Base-by-base conservation (phyloP, 2,113 vertebrate species). In the Pungitius pungitius region DNA sequence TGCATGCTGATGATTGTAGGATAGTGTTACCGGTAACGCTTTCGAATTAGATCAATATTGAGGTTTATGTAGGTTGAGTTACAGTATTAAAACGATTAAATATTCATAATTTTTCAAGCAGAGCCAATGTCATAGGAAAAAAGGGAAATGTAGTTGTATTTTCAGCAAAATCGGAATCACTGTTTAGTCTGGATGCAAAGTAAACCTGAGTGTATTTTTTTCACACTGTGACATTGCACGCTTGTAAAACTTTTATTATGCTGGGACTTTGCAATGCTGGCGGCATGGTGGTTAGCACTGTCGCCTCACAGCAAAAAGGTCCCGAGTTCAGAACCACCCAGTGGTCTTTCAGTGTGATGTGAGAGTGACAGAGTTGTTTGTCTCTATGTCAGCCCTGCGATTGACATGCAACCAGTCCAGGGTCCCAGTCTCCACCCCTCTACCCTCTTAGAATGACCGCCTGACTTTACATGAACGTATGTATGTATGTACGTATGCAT, bases 1-100 rank as follows among this genome's bases (percentile, higher is more conserved):
- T 24, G 11, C 49, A 24, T 52, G 51, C 51, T 14, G 1, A 22
- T 14, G 12, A 52, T 52, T 26, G 51, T 35, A 24, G 51, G 4
- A 26, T 26, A 52, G 51, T 7, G 24, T 14, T 52, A 14, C 51
- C 20, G 9, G 4, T 49, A 5, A n/a, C 18, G 47, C 10, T 22
- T 52, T n/a, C 13, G 12, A 52, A 3, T 52, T 24, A 26, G 51
- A 52, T 14, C 22, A 85, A 76, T 78, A 90, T 85, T 80, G 80
- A 90, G 81, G 83, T 87, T 90, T 89, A 74, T 89, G 81, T 81
- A 81, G 42, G 82, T 78, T 81, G 86, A 87, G 82, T 88, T 86
- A 87, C 82, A 80, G 67, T 71, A 77, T 85, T 85, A 79, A 90
- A 87, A 75, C 61, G 33, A 62, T 79, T 78, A 76, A 80, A 60